Evolutionary conservation across 2,113 vertebrate genomes (phyloP), one percentile per base, ranked within the genome.

Genomic region (Origma solitaria): DNA sequence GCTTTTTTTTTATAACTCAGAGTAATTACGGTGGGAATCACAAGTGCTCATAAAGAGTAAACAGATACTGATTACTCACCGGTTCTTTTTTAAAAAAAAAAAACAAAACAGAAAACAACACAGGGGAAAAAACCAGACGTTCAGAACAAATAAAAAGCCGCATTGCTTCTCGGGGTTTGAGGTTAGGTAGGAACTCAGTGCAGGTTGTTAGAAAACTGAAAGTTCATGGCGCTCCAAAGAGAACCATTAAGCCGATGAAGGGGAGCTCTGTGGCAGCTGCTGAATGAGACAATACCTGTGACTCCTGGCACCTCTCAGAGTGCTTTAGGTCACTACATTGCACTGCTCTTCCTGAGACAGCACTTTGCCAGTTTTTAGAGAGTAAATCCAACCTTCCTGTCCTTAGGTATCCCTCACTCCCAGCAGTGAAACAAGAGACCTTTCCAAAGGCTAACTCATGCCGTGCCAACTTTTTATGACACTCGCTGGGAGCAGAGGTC

Each of bases 381-480:
- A 42, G 18, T 0, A 28, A 62, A 65, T 17, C 45, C n/a, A 61
- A 21, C 6, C 16, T 1, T 3, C 19, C 44, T 6, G 6, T 22
- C 53, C 51, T n/a, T 8, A 22, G 0, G 0, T 10, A 30, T 9
- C 31, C 47, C 31, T 25, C 37, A 6, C 57, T 27, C 56, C n/a
- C 35, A 5, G 57, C 40, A 15, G 9, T 2, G 38, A 38, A 65
- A 33, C 11, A 15, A 35, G 37, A 53, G 17, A 44, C 47, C 56
- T 81, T 66, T 19, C 23, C 47, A 27, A 66, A 47, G 21, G 24
- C 27, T 13, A 15, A n/a, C 20, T 70, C 61, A 15, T 19, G 33
- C 24, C 1, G 9, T 9, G 73, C 57, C 82, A 79, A 13, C 57
- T 28, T 82, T 54, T 71, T 37, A 45, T 38, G 50, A 10, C 7